Percentiles rank a stretch among this genome's conserved stretches.
These are phyloP conservation scores for Scaptomyza hsui DNA, from an alignment of 1,140 invertebrate species.

Conservation along the genomic window DNA sequence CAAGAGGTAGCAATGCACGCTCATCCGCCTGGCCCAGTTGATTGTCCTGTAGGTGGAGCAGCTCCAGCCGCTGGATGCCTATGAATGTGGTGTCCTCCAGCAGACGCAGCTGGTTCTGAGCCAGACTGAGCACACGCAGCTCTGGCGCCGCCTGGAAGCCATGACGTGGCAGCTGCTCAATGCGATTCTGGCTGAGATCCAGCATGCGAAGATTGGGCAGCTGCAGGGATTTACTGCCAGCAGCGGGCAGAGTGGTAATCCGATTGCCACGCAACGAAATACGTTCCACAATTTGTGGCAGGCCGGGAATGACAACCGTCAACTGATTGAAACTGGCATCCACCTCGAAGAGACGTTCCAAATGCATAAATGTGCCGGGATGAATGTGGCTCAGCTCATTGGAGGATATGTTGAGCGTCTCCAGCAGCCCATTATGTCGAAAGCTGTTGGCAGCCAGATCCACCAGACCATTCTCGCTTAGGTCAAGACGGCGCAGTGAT, in stretches of 20 bases:
- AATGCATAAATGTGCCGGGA: constrained; percentile 89
- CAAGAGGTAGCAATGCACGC: constrained; percentile 87
- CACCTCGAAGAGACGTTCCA: constrained; percentile 90
- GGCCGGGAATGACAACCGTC: constrained; percentile 88
- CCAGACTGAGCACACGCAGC: constrained; percentile 89
- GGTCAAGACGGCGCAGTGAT: constrained; percentile 89
- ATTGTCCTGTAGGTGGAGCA: constrained; percentile 91
- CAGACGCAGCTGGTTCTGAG: constrained; percentile 90
- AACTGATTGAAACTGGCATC: constrained; percentile 91
- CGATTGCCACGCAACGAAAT: constrained; percentile 90
- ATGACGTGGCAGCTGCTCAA: constrained; percentile 88
- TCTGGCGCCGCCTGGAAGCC: constrained; percentile 88
- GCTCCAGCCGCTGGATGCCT: constrained; percentile 89
- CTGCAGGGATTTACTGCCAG: constrained; percentile 88
- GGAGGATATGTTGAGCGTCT: constrained; percentile 91
- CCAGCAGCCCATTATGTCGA: constrained; percentile 88
- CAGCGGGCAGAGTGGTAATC: constrained; percentile 87
- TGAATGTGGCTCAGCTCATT: constrained; percentile 89
- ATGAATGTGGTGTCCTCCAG: constrained; percentile 89
- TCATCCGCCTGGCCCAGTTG: constrained; percentile 88
- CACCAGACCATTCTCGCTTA: constrained; percentile 90
- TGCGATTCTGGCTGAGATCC: constrained; percentile 91
- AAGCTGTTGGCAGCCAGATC: constrained; percentile 90
- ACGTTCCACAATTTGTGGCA: constrained; percentile 91
- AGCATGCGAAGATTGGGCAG: constrained; percentile 89